phyloP scores from a whole-genome alignment of 2,797 vertebrate genomes.

The Semaprochilodus insignis region DNA sequence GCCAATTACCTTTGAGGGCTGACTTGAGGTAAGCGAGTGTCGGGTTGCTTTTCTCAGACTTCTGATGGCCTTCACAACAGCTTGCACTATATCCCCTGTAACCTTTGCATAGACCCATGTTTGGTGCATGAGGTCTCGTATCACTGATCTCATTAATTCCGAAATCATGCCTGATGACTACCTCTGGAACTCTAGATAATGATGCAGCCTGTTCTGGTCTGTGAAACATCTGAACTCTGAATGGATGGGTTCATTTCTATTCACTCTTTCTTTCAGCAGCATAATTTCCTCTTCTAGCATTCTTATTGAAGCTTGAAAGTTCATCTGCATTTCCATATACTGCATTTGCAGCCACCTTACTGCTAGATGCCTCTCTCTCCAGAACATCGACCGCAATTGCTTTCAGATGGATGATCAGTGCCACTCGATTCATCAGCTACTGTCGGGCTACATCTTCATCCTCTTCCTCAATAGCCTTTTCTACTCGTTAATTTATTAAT shows the following conservation, averaged over 20 bases:
- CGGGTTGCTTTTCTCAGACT: constrained; percentile 44
- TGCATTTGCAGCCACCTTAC: no score
- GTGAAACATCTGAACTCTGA: no score
- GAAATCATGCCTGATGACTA: constrained; percentile 41
- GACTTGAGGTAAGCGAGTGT: constrained; percentile 29
- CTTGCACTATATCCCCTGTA: constrained; percentile 35
- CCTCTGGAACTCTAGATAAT: constrained; percentile 1
- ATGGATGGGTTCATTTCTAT: neutral
- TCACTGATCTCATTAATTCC: constrained; percentile 50
- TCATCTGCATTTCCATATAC: no score
- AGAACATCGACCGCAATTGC: neutral
- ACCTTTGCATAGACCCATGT: constrained; percentile 27
- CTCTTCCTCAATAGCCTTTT: neutral
- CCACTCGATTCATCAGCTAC: neutral
- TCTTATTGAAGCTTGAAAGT: no score
- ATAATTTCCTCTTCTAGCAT: neutral
- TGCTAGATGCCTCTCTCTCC: no score
- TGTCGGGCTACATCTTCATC: neutral
- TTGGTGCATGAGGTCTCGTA: constrained; percentile 44
- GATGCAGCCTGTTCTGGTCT: neutral
- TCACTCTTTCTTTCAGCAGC: neutral
- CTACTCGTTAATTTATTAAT: neutral
- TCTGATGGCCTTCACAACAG: constrained; percentile 41
- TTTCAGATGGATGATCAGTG: neutral
- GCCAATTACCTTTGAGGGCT: constrained; percentile 43